A percentile compares a stretch with the other conserved stretches of the same genome.
Conservation (phyloP, 2,113 vertebrate genomes). For the Hippolais icterina region DNA sequence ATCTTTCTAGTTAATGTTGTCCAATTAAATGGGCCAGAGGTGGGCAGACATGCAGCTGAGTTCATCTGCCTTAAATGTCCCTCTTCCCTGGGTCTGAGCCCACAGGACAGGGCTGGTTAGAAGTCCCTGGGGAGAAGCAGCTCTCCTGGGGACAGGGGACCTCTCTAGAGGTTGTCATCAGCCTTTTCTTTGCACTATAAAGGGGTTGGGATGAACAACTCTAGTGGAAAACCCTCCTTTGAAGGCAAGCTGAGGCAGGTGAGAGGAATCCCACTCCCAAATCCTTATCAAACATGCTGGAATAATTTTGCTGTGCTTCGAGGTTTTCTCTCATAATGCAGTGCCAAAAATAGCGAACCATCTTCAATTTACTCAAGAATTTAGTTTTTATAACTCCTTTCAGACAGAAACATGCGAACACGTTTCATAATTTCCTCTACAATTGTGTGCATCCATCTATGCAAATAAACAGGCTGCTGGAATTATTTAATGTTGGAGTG, state of each 20-base stretch:
- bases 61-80: background rate
- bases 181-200: background rate
- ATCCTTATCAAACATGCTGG: constrained; percentile 26
- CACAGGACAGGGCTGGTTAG: background rate
- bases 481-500: constrained; percentile 31
- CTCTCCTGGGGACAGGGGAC: background rate
- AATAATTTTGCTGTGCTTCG: background rate
- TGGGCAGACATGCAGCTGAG: background rate
- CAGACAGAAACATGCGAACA: constrained; percentile 30
- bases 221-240: background rate
- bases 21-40: background rate
- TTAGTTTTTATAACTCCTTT: constrained; percentile 43
- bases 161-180: background rate
- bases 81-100: background rate
- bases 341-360: constrained; percentile 15
- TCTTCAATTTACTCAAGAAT: constrained; percentile 38
- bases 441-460: constrained; percentile 37
- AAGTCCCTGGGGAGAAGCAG: background rate
- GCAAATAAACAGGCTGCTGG: constrained; percentile 53
- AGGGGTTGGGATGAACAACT: background rate
- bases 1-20: background rate
- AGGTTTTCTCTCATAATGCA: background rate
- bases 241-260: background rate
- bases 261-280: background rate
- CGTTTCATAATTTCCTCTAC: constrained; percentile 54